Conservation (phyloP, 2,888 invertebrate species). For the Agrilus mali region DNA sequence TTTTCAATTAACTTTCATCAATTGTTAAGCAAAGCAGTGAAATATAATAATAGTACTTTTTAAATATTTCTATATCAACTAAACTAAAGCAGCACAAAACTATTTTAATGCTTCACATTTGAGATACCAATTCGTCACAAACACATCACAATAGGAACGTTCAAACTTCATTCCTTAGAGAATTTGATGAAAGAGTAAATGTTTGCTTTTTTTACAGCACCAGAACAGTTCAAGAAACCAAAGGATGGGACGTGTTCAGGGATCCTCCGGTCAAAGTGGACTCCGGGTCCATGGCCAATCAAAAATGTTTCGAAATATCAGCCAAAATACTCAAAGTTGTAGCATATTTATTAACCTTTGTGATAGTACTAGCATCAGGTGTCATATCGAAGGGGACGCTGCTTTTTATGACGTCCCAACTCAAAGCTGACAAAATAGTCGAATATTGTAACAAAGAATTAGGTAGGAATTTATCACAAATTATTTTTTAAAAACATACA, state of each 20-base stretch:
- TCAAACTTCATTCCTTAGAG: no score
- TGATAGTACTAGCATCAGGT: slow-evolving; percentile 72
- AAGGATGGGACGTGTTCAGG: slow-evolving; percentile 95
- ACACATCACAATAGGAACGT: no score
- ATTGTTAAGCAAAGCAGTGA: no score
- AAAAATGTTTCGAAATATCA: slow-evolving; percentile 74
- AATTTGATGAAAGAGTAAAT: not conserved
- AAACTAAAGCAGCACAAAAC: no score
- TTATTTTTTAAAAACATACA: not conserved
- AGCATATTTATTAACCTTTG: slow-evolving; percentile 75
- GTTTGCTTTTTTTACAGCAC: slow-evolving; percentile 44
- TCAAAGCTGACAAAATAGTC: slow-evolving; percentile 62
- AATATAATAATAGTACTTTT: no score
- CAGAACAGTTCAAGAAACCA: slow-evolving; percentile 73
- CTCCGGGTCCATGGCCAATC: slow-evolving; percentile 79
- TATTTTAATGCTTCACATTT: no score
- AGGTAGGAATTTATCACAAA: slow-evolving; percentile 41
- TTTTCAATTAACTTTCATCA: no score
- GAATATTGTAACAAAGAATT: slow-evolving; percentile 76
- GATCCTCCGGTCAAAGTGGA: slow-evolving; percentile 82
- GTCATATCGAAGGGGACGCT: slow-evolving; percentile 81
- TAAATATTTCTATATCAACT: no score
- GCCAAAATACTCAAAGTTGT: slow-evolving; percentile 73
- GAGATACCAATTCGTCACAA: no score
- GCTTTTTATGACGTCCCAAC: slow-evolving; percentile 85